Percentiles rank a stretch among this genome's conserved stretches.
Evolutionary conservation across 2,888 invertebrate species (phyloP).

Genomic region (Andrena praecox): DNA sequence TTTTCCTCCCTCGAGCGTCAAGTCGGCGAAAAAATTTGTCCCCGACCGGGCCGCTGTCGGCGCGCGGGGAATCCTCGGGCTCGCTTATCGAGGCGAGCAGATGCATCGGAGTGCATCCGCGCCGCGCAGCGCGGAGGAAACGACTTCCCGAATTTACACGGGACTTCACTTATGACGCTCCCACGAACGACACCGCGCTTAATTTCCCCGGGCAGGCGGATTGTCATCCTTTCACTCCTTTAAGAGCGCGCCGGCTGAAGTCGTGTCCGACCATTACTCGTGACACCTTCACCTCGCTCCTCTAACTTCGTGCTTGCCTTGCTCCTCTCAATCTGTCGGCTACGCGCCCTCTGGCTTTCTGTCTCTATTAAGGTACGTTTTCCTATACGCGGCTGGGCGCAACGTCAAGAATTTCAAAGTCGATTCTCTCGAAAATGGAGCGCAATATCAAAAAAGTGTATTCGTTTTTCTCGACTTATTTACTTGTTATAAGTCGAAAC

Average conservation of each 20-base stretch:
- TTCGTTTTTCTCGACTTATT: no score
- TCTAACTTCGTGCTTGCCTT: neutral
- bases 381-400: no score
- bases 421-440: no score
- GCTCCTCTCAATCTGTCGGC: no score
- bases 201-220: neutral
- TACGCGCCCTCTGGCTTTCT: no score
- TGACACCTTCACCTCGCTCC: neutral
- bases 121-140: conserved; percentile 42
- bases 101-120: conserved; percentile 55
- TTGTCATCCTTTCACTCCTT: neutral
- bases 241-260: neutral
- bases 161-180: conserved; percentile 37
- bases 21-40: conserved; percentile 25
- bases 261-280: neutral
- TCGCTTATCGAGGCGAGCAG: conserved; percentile 56
- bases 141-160: conserved; percentile 45
- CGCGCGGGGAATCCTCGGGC: conserved; percentile 42
- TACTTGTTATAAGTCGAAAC: no score
- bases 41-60: conserved; percentile 12
- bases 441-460: no score
- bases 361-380: no score
- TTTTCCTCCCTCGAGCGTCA: conserved; percentile 23
- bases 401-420: no score
- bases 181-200: neutral